Conservation (phyloP, 2,888 invertebrate species). For the Dioctria linearis region DNA sequence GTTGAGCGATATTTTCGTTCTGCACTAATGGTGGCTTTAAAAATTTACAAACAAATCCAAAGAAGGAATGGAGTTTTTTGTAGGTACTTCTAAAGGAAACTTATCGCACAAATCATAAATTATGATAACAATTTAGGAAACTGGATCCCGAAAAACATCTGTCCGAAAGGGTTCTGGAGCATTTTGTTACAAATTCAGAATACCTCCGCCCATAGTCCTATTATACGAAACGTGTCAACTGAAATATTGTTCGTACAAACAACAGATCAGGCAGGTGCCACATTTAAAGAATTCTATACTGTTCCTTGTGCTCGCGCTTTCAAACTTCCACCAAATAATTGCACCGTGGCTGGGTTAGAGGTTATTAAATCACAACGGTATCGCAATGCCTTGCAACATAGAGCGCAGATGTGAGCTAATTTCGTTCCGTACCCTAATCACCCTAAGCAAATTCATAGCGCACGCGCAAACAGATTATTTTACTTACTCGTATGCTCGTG, state of each 20-base stretch:
- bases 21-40: conserved; percentile 14
- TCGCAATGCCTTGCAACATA: not conserved
- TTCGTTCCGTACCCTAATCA: conserved; percentile 35
- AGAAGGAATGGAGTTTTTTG: not conserved
- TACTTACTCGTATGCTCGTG: conserved; percentile 1
- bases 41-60: not conserved
- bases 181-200: conserved; percentile 15
- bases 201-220: not conserved
- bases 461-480: conserved; percentile 25
- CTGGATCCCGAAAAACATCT: conserved; percentile 36
- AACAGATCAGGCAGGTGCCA: conserved; percentile 33
- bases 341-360: conserved; percentile 22
- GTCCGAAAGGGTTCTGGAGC: conserved; percentile 36
- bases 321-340: conserved; percentile 13
- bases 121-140: conserved; percentile 25
- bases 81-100: not conserved
- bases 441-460: conserved; percentile 45
- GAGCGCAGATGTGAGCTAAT: conserved; percentile 44
- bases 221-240: conserved; percentile 35
- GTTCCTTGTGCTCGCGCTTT: not conserved
- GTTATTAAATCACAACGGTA: conserved; percentile 37
- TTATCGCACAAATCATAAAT: conserved; percentile 1
- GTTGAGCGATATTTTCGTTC: not conserved
- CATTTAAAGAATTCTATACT: conserved; percentile 14
- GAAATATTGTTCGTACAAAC: conserved; percentile 11